These are phyloP conservation scores for Bolinopsis microptera DNA, from an alignment of 37 sponge, comb jelly and placozoan species.

Conservation along the genomic window DNA sequence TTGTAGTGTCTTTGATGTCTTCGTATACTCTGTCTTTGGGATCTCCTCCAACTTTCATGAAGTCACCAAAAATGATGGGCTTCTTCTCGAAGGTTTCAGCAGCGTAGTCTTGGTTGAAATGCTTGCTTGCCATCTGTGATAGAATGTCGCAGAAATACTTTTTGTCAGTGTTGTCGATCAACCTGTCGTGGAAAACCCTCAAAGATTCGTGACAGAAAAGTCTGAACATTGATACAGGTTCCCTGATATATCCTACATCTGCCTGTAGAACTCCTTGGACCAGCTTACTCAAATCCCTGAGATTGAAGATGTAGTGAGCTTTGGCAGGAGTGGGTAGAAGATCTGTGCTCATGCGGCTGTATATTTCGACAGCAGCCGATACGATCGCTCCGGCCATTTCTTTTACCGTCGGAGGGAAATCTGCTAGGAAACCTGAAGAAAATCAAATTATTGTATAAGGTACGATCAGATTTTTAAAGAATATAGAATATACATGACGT, in stretches of 20 bases:
- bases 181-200: conserved; percentile 96
- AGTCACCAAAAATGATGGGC: conserved; percentile 97
- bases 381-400: conserved; percentile 90
- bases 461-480: too few relatives aligned
- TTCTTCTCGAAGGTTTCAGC: conserved; percentile 89
- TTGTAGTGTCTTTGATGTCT: conserved; percentile 80
- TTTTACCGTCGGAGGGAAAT: conserved; percentile 89
- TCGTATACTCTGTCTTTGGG: conserved; percentile 87
- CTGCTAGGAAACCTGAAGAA: conserved; percentile 85
- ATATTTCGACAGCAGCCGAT: conserved; percentile 93
- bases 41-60: conserved; percentile 89
- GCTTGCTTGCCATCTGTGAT: conserved; percentile 91
- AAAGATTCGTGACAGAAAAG: conserved; percentile 95
- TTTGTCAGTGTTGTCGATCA: conserved; percentile 90
- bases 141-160: conserved; percentile 89
- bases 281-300: conserved; percentile 95
- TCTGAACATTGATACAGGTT: conserved; percentile 83
- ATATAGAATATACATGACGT: too few relatives aligned
- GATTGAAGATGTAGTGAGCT: conserved; percentile 97
- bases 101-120: conserved; percentile 86
- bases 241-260: conserved; percentile 94
- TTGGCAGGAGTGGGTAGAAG: conserved; percentile 97
- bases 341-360: conserved; percentile 94
- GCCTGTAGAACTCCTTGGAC: conserved; percentile 98
- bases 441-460: background rate